Evolutionary conservation across 2,797 vertebrate genomes (phyloP), one percentile per base, ranked within the genome.

Genomic region (Rhinogobio ventralis): DNA sequence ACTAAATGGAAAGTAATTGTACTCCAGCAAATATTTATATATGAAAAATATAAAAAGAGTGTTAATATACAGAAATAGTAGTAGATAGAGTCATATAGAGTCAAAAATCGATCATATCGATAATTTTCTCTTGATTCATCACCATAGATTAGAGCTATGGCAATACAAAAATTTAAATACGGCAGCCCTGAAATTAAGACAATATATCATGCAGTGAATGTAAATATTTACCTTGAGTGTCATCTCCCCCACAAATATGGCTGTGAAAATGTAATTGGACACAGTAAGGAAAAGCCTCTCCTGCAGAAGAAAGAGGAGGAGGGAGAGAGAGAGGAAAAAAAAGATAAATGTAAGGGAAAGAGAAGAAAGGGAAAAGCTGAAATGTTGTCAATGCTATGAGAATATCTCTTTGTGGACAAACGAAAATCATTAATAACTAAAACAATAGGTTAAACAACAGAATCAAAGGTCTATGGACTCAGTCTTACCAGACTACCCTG

Each of bases 231-330:
- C 98, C 97, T 99, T 99, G 72, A 99, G 92, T 25, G 97, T 98
- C 98, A 99, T 99, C 93, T 99, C 98, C 86, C 95, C 95, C 91
- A 98, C 98, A 85, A 99, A 99, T 92, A 99, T 99, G 89, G 97
- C 97, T 79, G 98, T 99, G 94, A 99, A 99, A 93, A 99, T 97
- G 94, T 99, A 99, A 95, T 99, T 99, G 92, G 98, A 99, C 88
- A 98, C 96, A 23, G 97, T 98, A 89, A 99, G 97, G 91, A 99
- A 98, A 87, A 99, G 95, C 87, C 98, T 95, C 90, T 99, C 98
- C 98, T 99, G 51, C 19, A 83, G 39, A 75, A 28, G 69, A n/a
- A 80, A 67, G 55, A 81, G 25, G 86, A 36, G 39, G n/a, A 74
- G 39, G 20, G 28, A 78, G 7, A 79, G 6, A 53, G 14, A 46